Conservation (phyloP, 2,113 vertebrate species). For the Siphamia tubifer region DNA sequence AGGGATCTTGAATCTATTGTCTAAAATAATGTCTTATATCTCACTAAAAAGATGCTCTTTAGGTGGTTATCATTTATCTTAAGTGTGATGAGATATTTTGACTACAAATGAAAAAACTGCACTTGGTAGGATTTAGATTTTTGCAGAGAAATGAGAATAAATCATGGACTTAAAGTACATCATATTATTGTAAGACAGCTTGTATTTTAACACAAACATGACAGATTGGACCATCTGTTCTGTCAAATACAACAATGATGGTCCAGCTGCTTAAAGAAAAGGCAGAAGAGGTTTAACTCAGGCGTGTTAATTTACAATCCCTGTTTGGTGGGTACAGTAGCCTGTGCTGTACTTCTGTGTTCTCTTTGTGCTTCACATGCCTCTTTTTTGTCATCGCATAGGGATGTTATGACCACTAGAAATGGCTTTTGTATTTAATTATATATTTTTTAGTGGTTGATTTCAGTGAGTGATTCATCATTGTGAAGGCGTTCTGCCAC, state of each 20-base stretch:
- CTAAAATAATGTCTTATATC: too few relatives aligned
- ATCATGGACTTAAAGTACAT: too few relatives aligned
- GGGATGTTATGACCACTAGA: constrained; percentile 10
- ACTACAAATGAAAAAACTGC: too few relatives aligned
- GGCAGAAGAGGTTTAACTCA: not conserved
- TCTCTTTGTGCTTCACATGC: constrained; percentile 7
- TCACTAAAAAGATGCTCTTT: too few relatives aligned
- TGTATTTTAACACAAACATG: not conserved
- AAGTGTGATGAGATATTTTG: too few relatives aligned
- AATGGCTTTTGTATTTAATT: constrained; percentile 5
- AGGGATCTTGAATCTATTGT: too few relatives aligned
- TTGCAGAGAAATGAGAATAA: too few relatives aligned
- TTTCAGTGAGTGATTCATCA: constrained; percentile 26
- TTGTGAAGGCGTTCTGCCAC: constrained; percentile 23
- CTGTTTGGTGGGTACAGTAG: not conserved
- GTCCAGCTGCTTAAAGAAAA: not conserved
- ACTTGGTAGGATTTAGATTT: too few relatives aligned
- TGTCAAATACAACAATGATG: not conserved
- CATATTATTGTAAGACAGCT: not conserved
- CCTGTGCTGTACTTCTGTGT: constrained; percentile 5
- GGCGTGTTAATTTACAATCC: not conserved
- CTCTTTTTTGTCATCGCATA: not conserved
- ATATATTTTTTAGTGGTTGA: constrained; percentile 13
- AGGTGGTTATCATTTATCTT: too few relatives aligned
- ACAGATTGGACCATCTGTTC: not conserved